Evolutionary conservation across 2,113 vertebrate species (phyloP).

Genomic region (Donacobius atricapilla): DNA sequence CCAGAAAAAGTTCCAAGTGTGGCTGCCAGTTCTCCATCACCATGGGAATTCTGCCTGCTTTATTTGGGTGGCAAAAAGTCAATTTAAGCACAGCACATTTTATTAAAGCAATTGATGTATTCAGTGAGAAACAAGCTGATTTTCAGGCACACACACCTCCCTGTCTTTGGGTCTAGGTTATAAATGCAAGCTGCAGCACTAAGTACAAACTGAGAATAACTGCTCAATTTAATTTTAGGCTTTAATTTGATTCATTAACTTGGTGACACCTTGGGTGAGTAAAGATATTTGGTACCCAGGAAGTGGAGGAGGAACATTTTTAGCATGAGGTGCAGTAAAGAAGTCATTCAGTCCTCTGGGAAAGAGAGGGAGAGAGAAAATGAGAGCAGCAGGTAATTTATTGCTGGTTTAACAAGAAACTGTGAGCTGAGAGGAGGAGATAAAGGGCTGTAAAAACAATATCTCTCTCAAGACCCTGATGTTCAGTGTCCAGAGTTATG

Average conservation of each 20-base stretch:
- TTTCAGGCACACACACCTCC: not conserved
- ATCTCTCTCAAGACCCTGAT: not conserved
- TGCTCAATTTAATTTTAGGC: not conserved
- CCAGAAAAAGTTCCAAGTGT: not conserved
- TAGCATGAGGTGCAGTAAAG: not conserved
- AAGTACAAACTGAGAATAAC: not conserved
- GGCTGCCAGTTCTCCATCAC: not conserved
- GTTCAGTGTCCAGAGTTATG: slow-evolving; percentile 13
- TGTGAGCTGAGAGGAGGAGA: slow-evolving; percentile 25
- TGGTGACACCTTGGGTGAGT: not conserved
- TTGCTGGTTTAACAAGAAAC: not conserved
- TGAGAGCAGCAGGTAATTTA: not conserved
- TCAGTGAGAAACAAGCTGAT: not conserved
- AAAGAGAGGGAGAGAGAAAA: not conserved
- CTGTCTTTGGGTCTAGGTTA: not conserved
- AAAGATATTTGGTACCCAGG: not conserved
- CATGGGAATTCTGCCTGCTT: not conserved
- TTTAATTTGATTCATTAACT: slow-evolving; percentile 14
- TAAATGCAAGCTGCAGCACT: not conserved
- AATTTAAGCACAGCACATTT: not conserved
- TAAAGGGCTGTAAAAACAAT: not conserved
- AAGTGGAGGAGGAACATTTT: not conserved
- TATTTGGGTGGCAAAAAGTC: not conserved
- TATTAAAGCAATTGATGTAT: not conserved
- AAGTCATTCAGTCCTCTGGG: not conserved